A percentile compares a stretch with the other conserved stretches of the same genome.
Evolutionary conservation across 2,888 invertebrate species (phyloP).

Genomic region (Nyleta sp.): DNA sequence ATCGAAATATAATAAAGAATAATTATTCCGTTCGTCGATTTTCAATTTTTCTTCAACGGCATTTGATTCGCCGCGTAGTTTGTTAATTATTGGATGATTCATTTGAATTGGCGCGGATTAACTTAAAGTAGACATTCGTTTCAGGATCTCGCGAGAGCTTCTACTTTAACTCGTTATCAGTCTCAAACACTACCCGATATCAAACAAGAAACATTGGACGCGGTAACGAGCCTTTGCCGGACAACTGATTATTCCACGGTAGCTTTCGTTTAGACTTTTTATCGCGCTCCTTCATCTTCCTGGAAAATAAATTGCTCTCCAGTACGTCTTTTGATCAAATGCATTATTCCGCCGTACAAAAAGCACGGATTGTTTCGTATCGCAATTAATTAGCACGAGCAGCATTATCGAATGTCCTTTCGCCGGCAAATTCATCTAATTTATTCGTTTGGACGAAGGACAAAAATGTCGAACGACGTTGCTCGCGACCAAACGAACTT

Average conservation of each 20-base stretch:
- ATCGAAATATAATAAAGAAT: not conserved
- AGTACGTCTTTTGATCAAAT: slow-evolving; percentile 22
- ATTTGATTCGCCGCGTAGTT: slow-evolving; percentile 1
- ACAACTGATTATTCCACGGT: slow-evolving; percentile 41
- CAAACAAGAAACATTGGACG: slow-evolving; percentile 26
- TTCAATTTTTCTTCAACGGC: no score
- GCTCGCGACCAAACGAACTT: not conserved
- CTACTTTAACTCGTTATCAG: slow-evolving; percentile 57
- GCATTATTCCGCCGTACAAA: slow-evolving; percentile 26
- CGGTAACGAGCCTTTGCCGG: slow-evolving; percentile 44
- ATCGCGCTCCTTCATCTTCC: slow-evolving; percentile 18
- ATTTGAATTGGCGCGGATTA: slow-evolving; percentile 12
- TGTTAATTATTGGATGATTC: slow-evolving; percentile 25
- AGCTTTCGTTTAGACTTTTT: slow-evolving; percentile 42
- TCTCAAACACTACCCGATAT: slow-evolving; percentile 19
- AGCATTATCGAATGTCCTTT: not conserved
- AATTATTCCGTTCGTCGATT: no score
- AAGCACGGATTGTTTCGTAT: slow-evolving; percentile 23
- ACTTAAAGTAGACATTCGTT: slow-evolving; percentile 28
- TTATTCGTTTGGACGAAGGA: not conserved
- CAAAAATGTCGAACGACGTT: not conserved
- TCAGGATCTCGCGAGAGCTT: slow-evolving; percentile 6
- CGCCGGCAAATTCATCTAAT: slow-evolving; percentile 19
- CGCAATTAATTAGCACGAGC: slow-evolving; percentile 33
- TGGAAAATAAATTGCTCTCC: slow-evolving; percentile 36